Base-by-base conservation (phyloP, 1,140 invertebrate species). In the Drosophila kikkawai region DNA sequence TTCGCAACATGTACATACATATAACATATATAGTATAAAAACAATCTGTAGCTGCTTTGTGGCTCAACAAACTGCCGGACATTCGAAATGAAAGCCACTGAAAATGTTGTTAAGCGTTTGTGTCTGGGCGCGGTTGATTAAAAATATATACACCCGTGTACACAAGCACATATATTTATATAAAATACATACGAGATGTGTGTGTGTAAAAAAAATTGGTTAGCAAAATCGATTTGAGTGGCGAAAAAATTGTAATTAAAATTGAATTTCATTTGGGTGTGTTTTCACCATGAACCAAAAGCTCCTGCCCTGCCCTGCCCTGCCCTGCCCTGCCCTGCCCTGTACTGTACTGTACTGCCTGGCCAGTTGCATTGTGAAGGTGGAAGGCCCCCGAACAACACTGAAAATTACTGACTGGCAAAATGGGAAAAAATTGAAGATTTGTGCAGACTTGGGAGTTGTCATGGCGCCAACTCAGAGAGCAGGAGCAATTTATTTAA, bases 401-500 rank as follows among this genome's bases (percentile, higher is more conserved):
- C 55, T 15, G 47, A 45, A 17, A 37, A 50, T 45, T 36, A 15
- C 17, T 36, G 63, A 51, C 34, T 51, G 13, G 34, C 45, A 15
- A 59, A 74, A 51, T 15, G 11, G 3, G n/a, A 48, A 64, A 66
- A 77, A 80, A 56, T 56, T 56, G 41, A 45, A 68, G 53, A 77
- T 75, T 71, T 80, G 42, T 48, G 39, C 36, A 64, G 53, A 50
- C 47, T 67, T 80, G 53, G 53, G 55, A 74, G 84, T 87, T 87
- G 83, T 87, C 84, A 88, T 87, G 84, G 77, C 76, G 80, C 71
- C 56, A 42, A 22, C 37, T 36, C 63, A 13, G 66, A 79, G 81
- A 79, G 86, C 51, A 55, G 60, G 87, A 86, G 86, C 82, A 91
- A 91, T 91, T 91, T 91, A 91, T 91, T 91, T 91, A 91, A 91